Conservation (phyloP, 2,113 vertebrate genomes). For the Struthidea cinerea region DNA sequence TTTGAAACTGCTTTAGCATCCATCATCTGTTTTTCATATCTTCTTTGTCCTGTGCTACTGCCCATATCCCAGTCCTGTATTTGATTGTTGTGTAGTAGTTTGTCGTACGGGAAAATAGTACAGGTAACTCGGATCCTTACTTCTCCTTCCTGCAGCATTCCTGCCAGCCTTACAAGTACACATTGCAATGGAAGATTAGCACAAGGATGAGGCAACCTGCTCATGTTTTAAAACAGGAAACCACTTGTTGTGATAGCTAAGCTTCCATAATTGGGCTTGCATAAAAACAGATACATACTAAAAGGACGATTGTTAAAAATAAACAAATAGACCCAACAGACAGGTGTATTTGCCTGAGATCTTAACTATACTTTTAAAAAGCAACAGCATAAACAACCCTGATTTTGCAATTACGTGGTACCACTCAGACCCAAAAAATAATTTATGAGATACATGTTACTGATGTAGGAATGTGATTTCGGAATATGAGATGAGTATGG, state of each 20-base stretch:
- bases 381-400: background rate
- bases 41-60: background rate
- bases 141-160: accelerated
- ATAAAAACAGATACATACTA: background rate
- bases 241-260: background rate
- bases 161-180: background rate
- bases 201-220: background rate
- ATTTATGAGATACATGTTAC: background rate
- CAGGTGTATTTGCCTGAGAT: background rate
- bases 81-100: background rate
- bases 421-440: background rate
- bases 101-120: accelerated
- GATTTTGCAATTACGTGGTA: background rate
- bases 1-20: background rate
- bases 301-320: background rate
- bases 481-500: background rate
- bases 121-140: accelerated
- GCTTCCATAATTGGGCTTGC: background rate
- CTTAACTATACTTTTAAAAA: background rate
- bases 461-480: background rate
- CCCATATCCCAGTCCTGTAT: background rate
- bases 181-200: background rate
- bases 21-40: background rate
- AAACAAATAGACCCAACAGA: background rate
- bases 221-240: background rate